Evolutionary conservation across 2,888 invertebrate genomes (phyloP).

Genomic region (Aphidius colemani): DNA sequence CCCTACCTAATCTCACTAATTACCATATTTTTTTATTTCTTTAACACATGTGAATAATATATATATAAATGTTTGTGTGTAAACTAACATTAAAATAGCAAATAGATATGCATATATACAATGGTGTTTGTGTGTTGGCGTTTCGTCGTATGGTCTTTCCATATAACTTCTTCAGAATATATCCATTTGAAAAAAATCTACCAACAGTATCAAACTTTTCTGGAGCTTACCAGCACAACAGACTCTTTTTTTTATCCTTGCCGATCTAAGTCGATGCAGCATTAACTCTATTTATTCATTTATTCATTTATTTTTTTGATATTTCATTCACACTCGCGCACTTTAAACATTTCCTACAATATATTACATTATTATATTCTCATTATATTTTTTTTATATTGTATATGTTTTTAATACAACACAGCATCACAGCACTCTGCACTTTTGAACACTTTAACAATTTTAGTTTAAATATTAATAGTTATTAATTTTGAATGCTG

Average conservation of each 20-base stretch:
- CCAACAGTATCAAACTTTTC: constrained; percentile 6
- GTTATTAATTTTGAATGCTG: no score
- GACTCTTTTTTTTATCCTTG: constrained; percentile 6
- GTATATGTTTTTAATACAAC: constrained; percentile 4
- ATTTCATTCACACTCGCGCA: constrained; percentile 14
- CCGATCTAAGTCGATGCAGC: neutral
- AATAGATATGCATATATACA: neutral
- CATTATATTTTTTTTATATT: constrained; percentile 6
- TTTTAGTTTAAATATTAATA: neutral
- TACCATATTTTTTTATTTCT: constrained; percentile 11
- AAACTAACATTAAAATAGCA: no score
- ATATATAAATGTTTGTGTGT: neutral
- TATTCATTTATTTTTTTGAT: neutral
- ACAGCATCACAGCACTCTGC: no score
- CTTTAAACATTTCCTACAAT: constrained; percentile 9
- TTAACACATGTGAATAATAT: neutral
- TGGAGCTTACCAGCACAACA: constrained; percentile 1
- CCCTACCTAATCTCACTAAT: constrained; percentile 6
- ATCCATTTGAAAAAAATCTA: constrained; percentile 10
- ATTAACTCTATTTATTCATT: neutral
- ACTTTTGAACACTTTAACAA: neutral
- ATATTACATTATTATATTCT: constrained; percentile 5
- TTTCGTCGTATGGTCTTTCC: constrained; percentile 6
- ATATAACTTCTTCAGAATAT: constrained; percentile 4
- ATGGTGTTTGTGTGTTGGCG: constrained; percentile 19